Evolutionary conservation across 2,888 invertebrate species (phyloP), one percentile per base, ranked within the genome.

Genomic region (Ashinkailepas kermadecensis): DNA sequence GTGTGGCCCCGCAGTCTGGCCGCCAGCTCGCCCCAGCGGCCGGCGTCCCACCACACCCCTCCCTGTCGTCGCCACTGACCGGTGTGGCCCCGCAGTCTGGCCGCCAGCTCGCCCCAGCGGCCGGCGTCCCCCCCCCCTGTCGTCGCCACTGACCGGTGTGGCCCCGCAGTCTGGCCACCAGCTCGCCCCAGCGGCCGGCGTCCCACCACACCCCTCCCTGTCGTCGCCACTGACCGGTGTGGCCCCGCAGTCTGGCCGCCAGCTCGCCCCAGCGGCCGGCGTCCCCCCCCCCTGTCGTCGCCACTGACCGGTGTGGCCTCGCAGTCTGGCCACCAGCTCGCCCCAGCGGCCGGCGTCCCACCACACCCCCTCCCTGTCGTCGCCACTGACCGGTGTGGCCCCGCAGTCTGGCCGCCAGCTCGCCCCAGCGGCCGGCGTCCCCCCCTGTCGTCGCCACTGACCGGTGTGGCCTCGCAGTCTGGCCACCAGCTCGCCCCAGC

Each of bases 1-100:
- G 82, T 86, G 85, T 99, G 99, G 0, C 96, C 97, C 86, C 92
- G 94, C 15, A 99, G 89, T 15, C 94, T 93, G 18, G 93, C 92
- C 7, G 97, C 90, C 54, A 85, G 85, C 84, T 88, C 87, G 21
- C 78, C 78, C 87, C 97, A 93, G 85, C 95, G 94, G 81, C 93
- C 92, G 0, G 95, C 95, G 87, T 98, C n/a, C n/a, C n/a, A n/a
- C n/a, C n/a, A n/a, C n/a, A n/a, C 39, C 39, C 39, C 39, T 39
- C 39, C 39, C 39, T 39, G 4, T 39, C 39, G 15, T n/a, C 70
- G 2, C 1, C 6, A 10, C 54, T 81, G 62, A 78, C 87, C 81
- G 57, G 82, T 86, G 85, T 99, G 99, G 0, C 96, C 97, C 86
- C 92, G 94, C 15, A 99, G 89, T 15, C 94, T 93, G 18, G 93